Evolutionary conservation across 1,140 invertebrate species (phyloP), one percentile per base, ranked within the genome.

Genomic region (Psix sp.): DNA sequence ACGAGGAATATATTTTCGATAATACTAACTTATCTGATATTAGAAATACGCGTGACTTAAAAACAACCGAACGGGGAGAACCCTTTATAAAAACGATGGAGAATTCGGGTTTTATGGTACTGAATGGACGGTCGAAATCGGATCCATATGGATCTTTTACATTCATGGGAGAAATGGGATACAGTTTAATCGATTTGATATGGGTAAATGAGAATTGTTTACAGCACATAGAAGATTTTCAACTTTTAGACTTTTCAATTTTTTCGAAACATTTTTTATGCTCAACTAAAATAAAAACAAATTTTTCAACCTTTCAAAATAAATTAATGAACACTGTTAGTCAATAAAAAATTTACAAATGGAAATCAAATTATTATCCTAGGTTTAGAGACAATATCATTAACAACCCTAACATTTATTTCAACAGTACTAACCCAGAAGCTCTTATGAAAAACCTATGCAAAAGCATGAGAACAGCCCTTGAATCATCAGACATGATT

Each of bases 211-310:
- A 13, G 5, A 42, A 11, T 24, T 17, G 39, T 42, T n/a, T 42
- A 11, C 39, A 42, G 13, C 6, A 11, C 11, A n/a, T 42, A 9
- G 14, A 11, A 2, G 39, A 42, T 42, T 42, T 42, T 17, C 24
- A 17, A 11, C n/a, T 42, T 3, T 5, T 2, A 7, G 39, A 42
- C 13, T 42, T 42, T 24, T 42, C 18, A 9, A 11, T 21, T n/a
- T 11, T 42, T 3, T 42, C 39, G 11, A 17, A 24, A 11, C 39
- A 42, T 24, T 24, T 42, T 17, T 24, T 42, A n/a, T 42, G 39
- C 18, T n/a, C 39, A 21, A 14, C 17, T 11, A 21, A 10, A 10
- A 18, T 2, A 2, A 10, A 18, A 17, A 9, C 21, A 5, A 24
- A 29, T 29, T 29, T 3, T 3, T 7, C 26, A 29, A 2, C n/a